Evolutionary conservation across 92 coral and sea anemone genomes (phyloP).

Genomic region (Desmophyllum pertusum): DNA sequence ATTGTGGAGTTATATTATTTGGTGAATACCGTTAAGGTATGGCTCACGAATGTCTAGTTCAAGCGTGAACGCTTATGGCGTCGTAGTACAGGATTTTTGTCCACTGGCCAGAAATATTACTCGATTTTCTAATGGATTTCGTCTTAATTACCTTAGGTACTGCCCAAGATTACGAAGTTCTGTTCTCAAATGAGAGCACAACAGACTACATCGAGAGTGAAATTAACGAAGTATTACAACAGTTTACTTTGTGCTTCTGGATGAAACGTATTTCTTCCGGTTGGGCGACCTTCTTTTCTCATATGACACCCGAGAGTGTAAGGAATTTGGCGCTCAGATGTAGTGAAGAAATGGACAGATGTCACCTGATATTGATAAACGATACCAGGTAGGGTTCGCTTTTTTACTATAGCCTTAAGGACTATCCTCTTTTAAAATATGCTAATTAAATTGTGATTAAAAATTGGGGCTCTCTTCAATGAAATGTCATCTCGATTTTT

Average conservation of each 20-base stretch:
- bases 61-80: too few relatives aligned
- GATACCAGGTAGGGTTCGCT: background rate
- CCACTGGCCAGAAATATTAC: too few relatives aligned
- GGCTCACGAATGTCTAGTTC: too few relatives aligned
- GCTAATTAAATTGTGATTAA: too few relatives aligned
- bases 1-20: too few relatives aligned
- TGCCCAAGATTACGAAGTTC: slow-evolving; percentile 26
- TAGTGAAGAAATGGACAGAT: background rate
- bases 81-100: too few relatives aligned
- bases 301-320: background rate
- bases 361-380: background rate
- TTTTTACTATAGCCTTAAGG: too few relatives aligned
- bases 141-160: background rate
- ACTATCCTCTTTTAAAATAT: too few relatives aligned
- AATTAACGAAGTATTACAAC: background rate
- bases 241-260: slow-evolving; percentile 24
- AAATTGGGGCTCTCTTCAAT: too few relatives aligned
- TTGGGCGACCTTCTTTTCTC: slow-evolving; percentile 16
- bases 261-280: background rate
- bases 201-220: slow-evolving; percentile 20
- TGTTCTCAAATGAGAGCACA: background rate
- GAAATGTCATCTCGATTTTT: too few relatives aligned
- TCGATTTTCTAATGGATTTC: too few relatives aligned
- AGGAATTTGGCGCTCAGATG: background rate
- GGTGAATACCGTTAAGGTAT: too few relatives aligned